phyloP scores from a whole-genome alignment of 2,888 invertebrate species.

The Laspeyria flexula region DNA sequence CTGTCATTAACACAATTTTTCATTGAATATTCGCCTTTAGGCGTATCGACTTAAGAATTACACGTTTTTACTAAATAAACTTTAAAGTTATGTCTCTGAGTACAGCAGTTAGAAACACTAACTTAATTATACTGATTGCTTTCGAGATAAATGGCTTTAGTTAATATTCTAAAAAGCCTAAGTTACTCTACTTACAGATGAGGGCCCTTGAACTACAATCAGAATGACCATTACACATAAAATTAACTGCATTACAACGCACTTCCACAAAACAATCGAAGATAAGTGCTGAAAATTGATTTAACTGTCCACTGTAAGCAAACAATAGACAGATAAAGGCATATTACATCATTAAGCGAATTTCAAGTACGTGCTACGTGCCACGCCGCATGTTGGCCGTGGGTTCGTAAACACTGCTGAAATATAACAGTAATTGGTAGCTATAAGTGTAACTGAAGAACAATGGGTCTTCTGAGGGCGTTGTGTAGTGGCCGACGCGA shows the following conservation, averaged over 20 bases:
- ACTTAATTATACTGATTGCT: too few relatives aligned
- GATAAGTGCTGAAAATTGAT: conserved; percentile 11
- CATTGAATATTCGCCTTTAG: too few relatives aligned
- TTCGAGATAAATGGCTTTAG: too few relatives aligned
- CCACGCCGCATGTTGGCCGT: conserved; percentile 57
- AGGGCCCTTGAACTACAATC: background rate
- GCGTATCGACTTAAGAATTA: too few relatives aligned
- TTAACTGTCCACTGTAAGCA: conserved; percentile 20
- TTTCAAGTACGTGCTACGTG: conserved; percentile 57
- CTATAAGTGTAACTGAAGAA: conserved; percentile 44
- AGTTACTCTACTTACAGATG: background rate
- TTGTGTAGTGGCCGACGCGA: conserved; percentile 38
- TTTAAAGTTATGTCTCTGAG: too few relatives aligned
- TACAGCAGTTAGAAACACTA: too few relatives aligned
- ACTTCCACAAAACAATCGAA: background rate
- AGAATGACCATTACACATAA: background rate
- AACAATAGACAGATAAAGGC: conserved; percentile 24
- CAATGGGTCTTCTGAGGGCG: conserved; percentile 62
- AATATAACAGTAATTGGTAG: conserved; percentile 41
- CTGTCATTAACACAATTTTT: too few relatives aligned
- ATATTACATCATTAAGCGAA: conserved; percentile 10
- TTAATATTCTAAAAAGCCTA: too few relatives aligned
- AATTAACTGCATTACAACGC: background rate
- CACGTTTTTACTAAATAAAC: too few relatives aligned
- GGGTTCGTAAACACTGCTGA: conserved; percentile 43